A percentile compares a stretch with the other conserved stretches of the same genome.
Conservation (phyloP, 92 coral and sea anemone genomes). For the Micromussa lordhowensis region DNA sequence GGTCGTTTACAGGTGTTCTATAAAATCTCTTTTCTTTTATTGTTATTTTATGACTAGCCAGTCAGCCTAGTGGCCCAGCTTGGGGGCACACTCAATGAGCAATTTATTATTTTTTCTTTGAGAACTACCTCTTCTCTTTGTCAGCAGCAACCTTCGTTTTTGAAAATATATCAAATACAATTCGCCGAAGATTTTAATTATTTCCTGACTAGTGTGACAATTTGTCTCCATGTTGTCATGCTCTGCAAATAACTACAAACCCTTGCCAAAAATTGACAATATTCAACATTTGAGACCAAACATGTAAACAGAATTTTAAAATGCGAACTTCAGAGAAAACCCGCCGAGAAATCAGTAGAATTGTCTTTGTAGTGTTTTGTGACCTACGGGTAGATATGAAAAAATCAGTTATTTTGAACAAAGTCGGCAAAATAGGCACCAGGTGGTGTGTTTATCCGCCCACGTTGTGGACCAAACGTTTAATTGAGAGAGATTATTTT, state of each 20-base stretch:
- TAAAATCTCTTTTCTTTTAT: neutral
- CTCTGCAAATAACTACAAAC: slow-evolving; percentile 13
- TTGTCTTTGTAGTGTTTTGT: neutral
- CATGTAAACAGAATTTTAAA: too few relatives aligned
- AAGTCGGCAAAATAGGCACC: neutral
- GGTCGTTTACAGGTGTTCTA: neutral
- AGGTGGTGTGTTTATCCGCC: slow-evolving; percentile 16
- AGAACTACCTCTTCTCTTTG: neutral
- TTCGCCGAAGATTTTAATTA: slow-evolving; percentile 20
- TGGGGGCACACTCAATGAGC: slow-evolving; percentile 9
- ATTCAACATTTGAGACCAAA: neutral
- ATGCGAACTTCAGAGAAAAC: neutral
- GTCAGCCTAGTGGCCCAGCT: neutral
- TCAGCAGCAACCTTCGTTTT: neutral
- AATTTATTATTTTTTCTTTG: neutral
- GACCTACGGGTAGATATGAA: neutral
- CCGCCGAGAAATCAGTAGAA: neutral
- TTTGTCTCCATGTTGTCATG: slow-evolving; percentile 13
- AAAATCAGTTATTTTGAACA: neutral
- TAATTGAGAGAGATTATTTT: neutral
- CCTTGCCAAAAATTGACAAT: neutral
- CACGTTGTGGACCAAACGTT: slow-evolving; percentile 14
- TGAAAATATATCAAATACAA: slow-evolving; percentile 9
- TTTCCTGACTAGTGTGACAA: slow-evolving; percentile 12
- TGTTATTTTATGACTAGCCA: neutral